Base-by-base conservation (phyloP, 2,113 vertebrate genomes). In the Lepus europaeus region DNA sequence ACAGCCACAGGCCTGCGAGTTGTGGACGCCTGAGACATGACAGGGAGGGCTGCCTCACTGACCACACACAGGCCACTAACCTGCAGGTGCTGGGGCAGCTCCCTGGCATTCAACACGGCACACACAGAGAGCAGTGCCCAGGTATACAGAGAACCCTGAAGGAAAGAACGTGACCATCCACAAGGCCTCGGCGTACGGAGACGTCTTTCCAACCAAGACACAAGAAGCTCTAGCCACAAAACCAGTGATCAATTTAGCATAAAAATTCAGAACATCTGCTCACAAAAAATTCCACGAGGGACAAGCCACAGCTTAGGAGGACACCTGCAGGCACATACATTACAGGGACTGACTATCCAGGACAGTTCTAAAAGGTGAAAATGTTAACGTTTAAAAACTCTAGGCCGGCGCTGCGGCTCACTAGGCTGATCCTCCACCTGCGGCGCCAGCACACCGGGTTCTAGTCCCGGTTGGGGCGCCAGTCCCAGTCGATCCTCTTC, bases 21-120 rank as follows among this genome's bases (percentile, higher is more conserved):
- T 39, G 10, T 31, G 29, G 11, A 16, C 64, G n/a, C 17, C 2
- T n/a, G 49, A 31, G 27, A 17, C 16, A 4, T 12, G 27, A 66
- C 33, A 22, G 69, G 69, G n/a, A 72, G 9, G 33, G 69, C 45
- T 45, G 45, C 45, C 45, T 9, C 22, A 10, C 33, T 9, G 33
- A n/a, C n/a, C n/a, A 66, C 20, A 25, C 63, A 66, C 45, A 27
- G 23, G 63, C 31, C 5, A 45, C 20, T 49, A 33, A 64, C 10
- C 9, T 7, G 2, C 25, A 3, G 25, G 16, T 31, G 80, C 61
- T 49, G 36, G 39, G 14, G 45, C 63, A 53, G 16, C 29, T 16
- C 19, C 0, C 31, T 5, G 5, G 7, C n/a, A 0, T 27, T 6
- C 23, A 13, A 22, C 49, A 39, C 17, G 8, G 10, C 33, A 14